These are phyloP conservation scores for Gymnothorax reevesii DNA, from an alignment of 2,797 vertebrate genomes.

Conservation along the genomic window DNA sequence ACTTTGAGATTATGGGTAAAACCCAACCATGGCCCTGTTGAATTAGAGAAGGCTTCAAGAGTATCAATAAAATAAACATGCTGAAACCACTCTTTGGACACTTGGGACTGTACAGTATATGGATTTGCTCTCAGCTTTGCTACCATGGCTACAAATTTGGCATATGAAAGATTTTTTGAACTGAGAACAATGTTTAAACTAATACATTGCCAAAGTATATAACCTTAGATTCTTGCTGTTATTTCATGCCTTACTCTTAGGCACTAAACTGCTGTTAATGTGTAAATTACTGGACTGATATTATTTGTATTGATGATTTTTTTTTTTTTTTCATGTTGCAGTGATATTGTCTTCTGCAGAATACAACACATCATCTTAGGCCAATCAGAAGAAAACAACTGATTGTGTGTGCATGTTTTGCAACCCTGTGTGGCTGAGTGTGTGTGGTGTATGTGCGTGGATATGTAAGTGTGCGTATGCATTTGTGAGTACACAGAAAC, in stretches of 20 bases:
- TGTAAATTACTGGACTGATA: background rate
- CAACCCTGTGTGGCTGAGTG: background rate
- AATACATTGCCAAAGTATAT: background rate
- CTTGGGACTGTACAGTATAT: background rate
- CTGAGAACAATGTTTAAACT: background rate
- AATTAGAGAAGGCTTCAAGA: background rate
- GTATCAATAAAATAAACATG: background rate
- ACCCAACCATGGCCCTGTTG: background rate
- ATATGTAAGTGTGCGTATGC: constrained; percentile 42
- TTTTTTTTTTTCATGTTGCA: background rate
- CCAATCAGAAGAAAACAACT: background rate
- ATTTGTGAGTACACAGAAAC: constrained; percentile 17
- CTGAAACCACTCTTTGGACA: background rate
- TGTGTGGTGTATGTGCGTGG: background rate
- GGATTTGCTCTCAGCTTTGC: background rate
- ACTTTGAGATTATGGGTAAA: background rate
- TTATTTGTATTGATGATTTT: background rate
- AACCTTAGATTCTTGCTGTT: too few species aligned
- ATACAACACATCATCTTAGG: background rate
- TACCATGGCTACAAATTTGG: background rate
- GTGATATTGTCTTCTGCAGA: background rate
- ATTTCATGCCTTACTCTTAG: too few species aligned
- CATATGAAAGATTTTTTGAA: background rate
- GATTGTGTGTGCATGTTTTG: background rate
- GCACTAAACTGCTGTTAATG: too few species aligned